Percentiles rank a stretch among this genome's conserved stretches.
Conservation (phyloP, 2,888 invertebrate species). For the Eristalis pertinax region DNA sequence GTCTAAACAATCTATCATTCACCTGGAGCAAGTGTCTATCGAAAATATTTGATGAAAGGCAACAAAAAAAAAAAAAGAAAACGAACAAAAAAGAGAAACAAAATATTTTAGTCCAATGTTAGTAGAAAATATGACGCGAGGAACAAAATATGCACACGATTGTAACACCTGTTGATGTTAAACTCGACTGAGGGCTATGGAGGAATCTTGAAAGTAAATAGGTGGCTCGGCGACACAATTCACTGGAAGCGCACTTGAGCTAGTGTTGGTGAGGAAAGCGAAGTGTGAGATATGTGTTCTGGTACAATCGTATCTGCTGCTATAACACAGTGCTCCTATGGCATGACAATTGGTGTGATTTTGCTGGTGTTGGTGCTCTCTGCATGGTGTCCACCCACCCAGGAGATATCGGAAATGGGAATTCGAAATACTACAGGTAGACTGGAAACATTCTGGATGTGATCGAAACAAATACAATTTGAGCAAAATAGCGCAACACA, state of each 20-base stretch:
- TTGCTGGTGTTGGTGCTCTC: constrained; percentile 28
- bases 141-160: constrained; percentile 71
- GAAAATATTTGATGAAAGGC: constrained; percentile 23
- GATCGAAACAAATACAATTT: constrained; percentile 20
- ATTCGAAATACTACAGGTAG: constrained; percentile 21
- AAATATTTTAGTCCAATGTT: constrained; percentile 41
- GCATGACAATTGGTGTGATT: neutral
- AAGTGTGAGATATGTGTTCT: constrained; percentile 24
- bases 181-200: constrained; percentile 75
- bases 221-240: constrained; percentile 59
- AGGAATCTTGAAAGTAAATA: constrained; percentile 69
- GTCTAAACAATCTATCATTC: constrained; percentile 56
- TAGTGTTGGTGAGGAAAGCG: constrained; percentile 45
- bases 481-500: neutral
- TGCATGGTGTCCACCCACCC: constrained; percentile 52
- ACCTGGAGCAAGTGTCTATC: constrained; percentile 43
- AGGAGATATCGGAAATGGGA: constrained; percentile 10
- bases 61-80: constrained; percentile 35
- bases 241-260: constrained; percentile 52
- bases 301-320: constrained; percentile 18
- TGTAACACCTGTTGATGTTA: constrained; percentile 77
- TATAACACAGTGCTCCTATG: neutral
- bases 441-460: neutral
- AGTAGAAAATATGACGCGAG: constrained; percentile 57
- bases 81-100: constrained; percentile 26